These are phyloP conservation scores for Dendronephthya gigantea DNA, from an alignment of 64 coral and sea anemone genomes.

Conservation along the genomic window DNA sequence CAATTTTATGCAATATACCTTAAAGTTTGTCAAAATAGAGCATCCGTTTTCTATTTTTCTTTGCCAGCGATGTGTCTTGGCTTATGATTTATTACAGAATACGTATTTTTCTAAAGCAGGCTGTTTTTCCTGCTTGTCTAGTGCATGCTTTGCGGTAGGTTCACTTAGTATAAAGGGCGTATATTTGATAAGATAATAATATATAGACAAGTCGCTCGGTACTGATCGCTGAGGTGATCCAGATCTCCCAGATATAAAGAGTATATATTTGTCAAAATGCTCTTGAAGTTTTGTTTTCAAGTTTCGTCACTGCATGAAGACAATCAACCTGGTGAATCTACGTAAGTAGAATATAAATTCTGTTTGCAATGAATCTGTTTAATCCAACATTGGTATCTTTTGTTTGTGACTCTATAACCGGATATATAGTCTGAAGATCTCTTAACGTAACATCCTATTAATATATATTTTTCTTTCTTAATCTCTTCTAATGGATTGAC, in stretches of 20 bases:
- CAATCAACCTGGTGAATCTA: background rate
- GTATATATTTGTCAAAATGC: background rate
- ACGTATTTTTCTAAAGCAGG: background rate
- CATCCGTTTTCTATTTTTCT: background rate
- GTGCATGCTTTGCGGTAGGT: too few relatives aligned
- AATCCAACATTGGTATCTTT: too few relatives aligned
- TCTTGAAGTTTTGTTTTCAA: background rate
- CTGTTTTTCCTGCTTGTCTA: too few relatives aligned
- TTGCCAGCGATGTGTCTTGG: background rate
- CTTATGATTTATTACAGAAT: background rate
- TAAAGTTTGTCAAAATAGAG: background rate
- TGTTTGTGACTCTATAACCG: too few relatives aligned
- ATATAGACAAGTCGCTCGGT: too few relatives aligned
- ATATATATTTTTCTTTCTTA: too few relatives aligned
- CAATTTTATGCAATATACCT: background rate
- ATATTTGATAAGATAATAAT: too few relatives aligned
- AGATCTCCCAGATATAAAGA: background rate
- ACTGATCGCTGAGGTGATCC: background rate
- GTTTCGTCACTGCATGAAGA: background rate
- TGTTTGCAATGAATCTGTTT: background rate
- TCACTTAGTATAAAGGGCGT: too few relatives aligned
- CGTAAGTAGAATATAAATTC: background rate
- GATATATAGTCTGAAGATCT: too few relatives aligned
- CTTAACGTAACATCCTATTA: too few relatives aligned
- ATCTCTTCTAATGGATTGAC: too few relatives aligned